Base-by-base conservation (phyloP, 2,888 invertebrate genomes). In the Agonopterix subpropinquella region DNA sequence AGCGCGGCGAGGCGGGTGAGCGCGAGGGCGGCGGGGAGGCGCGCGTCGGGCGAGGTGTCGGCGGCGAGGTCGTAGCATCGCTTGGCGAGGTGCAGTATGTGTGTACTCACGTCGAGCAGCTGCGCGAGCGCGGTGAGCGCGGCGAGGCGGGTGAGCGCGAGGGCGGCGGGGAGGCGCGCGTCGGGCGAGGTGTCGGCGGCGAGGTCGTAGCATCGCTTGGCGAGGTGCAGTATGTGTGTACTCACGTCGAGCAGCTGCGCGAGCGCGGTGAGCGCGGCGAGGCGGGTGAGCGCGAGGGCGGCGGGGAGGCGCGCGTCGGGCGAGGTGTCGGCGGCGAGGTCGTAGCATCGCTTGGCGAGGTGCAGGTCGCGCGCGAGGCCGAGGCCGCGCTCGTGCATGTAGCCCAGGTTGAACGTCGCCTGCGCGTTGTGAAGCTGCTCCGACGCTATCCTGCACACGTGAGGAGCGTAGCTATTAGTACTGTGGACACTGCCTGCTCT, bases 321-420 rank as follows among this genome's bases (percentile, higher is more conserved):
- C 72, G 95, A 96, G 0, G 97, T 95, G 76, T 98, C 96, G 0
- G 96, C 96, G 1, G 98, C 98, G 79, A 96, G 91, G 89, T 99
- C 99, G 87, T 99, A 99, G 79, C 96, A 96, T 28, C 99, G 91
- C 87, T 99, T 99, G 28, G 99, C 99, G 52, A 99, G 88, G 88
- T 99, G 97, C 70, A 97, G 92, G 88, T 99, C 95, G 49, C 90
- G 91, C 7, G 92, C 89, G 85, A 99, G 93, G 7, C 99, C 99
- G 18, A 98, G 89, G 0, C 99, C 99, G 60, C 96, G 95, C 81
- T 99, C 98, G 82, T 99, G 98, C 99, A 99, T 99, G 81, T 98
- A 99, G 18, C 98, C 99, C 56, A 99, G 91, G 88, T 99, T 99
- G 82, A 99, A 99, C 93, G 98, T 98, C 4, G 99, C 99, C 77